phyloP scores from a whole-genome alignment of 2,113 vertebrate species.

The Phasianus colchicus region DNA sequence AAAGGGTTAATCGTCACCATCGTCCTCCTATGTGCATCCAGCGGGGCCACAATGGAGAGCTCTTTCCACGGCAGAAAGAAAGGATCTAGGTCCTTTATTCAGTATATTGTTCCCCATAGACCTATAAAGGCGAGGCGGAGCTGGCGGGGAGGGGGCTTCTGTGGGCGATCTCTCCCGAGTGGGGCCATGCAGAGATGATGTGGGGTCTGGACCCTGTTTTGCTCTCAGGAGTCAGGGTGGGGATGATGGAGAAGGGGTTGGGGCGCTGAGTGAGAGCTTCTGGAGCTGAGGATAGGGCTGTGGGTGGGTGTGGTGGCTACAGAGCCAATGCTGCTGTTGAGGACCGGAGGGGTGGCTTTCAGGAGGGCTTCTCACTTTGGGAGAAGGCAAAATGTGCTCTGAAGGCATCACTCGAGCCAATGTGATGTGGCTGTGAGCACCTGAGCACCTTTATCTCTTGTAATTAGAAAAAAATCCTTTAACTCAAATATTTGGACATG shows the following conservation, averaged over 20 bases:
- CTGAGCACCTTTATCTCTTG: background rate
- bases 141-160: background rate
- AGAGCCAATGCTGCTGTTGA: background rate
- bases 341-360: background rate
- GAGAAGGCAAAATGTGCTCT: background rate
- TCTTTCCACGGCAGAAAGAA: background rate
- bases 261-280: background rate
- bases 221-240: background rate
- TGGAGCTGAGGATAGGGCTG: background rate
- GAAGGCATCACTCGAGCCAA: background rate
- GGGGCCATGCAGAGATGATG: background rate
- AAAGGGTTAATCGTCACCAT: conserved; percentile 55
- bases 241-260: background rate
- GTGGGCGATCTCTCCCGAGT: background rate
- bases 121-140: background rate
- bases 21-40: background rate
- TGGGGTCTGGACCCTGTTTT: background rate
- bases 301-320: conserved; percentile 49
- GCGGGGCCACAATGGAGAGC: background rate
- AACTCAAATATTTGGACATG: background rate
- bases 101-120: background rate
- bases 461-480: background rate
- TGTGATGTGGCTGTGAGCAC: background rate
- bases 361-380: no score
- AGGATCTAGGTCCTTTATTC: background rate